These are phyloP conservation scores for Sebastes hubbsi DNA, from an alignment of 2,797 vertebrate species.

Conservation along the genomic window DNA sequence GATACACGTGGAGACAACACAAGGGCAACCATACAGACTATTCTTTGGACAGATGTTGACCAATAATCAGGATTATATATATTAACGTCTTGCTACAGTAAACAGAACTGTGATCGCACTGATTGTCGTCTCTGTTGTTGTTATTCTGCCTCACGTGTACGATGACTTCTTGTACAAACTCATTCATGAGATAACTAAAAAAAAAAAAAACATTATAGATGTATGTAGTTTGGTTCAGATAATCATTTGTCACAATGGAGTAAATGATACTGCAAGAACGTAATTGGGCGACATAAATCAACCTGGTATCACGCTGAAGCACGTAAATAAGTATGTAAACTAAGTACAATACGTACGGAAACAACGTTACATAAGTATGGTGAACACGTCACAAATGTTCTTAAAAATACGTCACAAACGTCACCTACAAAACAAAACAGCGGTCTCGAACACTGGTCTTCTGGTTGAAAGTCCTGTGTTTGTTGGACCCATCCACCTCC, in stretches of 20 bases:
- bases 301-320: no score
- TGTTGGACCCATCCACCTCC: no score
- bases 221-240: not conserved
- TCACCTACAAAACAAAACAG: no score
- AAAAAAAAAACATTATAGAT: not conserved
- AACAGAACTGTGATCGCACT: conserved; percentile 6
- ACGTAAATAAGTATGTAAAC: not conserved
- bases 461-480: no score
- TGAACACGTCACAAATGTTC: not conserved
- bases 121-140: conserved; percentile 3
- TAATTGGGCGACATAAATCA: not conserved
- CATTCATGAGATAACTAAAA: not conserved
- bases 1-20: conserved; percentile 15
- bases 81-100: not conserved
- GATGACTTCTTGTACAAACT: not conserved
- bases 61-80: conserved; percentile 55
- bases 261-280: not conserved
- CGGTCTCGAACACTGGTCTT: no score
- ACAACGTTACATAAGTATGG: not conserved
- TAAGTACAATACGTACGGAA: not conserved
- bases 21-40: not conserved
- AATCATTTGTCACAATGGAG: not conserved
- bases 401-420: no score
- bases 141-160: not conserved
- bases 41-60: conserved; percentile 51